Evolutionary conservation across 2,113 vertebrate genomes (phyloP).

Genomic region (Myotis brandtii): DNA sequence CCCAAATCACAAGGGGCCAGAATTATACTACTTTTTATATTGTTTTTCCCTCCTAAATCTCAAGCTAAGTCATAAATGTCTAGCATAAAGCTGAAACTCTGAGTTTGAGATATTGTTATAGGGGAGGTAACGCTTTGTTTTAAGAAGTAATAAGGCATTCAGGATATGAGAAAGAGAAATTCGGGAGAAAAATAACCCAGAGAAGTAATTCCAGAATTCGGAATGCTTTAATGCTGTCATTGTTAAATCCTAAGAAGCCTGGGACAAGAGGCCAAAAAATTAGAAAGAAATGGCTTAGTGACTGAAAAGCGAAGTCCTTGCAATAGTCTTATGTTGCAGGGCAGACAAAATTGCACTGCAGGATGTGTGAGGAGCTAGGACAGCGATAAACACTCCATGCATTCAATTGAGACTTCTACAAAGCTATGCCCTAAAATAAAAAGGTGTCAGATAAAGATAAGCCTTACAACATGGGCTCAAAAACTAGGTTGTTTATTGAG

Average conservation of each 20-base stretch:
- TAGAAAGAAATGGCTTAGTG: slow-evolving; percentile 28
- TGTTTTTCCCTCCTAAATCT: not conserved
- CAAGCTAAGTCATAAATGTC: not conserved
- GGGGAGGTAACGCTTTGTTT: not conserved
- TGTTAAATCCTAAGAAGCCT: not conserved
- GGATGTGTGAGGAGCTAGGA: not conserved
- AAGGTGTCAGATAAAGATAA: not conserved
- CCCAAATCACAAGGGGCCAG: not conserved
- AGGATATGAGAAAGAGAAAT: not conserved
- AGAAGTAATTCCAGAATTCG: not conserved
- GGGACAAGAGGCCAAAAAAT: not conserved
- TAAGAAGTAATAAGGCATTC: not conserved
- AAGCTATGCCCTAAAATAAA: not conserved
- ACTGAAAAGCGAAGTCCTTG: not conserved
- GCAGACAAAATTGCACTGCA: not conserved
- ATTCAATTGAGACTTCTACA: not conserved
- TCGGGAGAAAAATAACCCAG: not conserved
- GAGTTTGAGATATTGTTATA: not conserved
- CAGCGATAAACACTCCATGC: not conserved
- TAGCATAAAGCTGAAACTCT: not conserved
- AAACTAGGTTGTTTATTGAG: not conserved
- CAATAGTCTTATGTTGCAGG: not conserved
- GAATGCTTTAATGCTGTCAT: not conserved
- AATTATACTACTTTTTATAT: not conserved
- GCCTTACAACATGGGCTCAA: not conserved